Evolutionary conservation across 2,797 vertebrate species (phyloP), one percentile per base, ranked within the genome.

Genomic region (Falco cherrug): DNA sequence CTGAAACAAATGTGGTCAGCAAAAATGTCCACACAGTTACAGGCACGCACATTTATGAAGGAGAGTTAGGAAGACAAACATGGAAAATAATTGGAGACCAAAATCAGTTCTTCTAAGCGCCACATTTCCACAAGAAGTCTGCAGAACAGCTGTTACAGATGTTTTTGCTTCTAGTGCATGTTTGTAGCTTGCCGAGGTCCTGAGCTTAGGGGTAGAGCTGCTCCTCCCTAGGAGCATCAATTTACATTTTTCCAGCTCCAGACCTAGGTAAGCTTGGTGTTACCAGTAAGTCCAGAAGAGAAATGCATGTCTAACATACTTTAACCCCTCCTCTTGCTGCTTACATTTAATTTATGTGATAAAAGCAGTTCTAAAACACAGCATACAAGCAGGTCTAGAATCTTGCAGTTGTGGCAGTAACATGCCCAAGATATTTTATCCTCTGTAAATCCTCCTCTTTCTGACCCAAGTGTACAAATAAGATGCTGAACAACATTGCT

Each of bases 381-480:
- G 43, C 18, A 2, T 4, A 4, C 16, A 1, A 17, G 3, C 33
- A 8, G 22, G 2, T 10, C 57, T 41, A 13, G 35, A 11, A 4
- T 11, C 9, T n/a, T 12, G 65, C 35, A 18, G 8, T 10, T 9
- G 43, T 16, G 54, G 14, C 56, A 41, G 14, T 35, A 24, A 33
- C 6, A 5, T 1, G 3, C 13, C 54, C 1, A 14, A 70, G 65
- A 10, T 71, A 43, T 86, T 95, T 93, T 41, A 37, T 53, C 74
- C 71, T 70, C 74, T 29, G 8, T 39, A 67, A 95, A 87, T 85
- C 74, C 69, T 87, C 68, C 71, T 93, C 68, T 67, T 45, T 86
- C 89, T 95, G 96, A 89, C 76, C 95, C 84, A 26, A 21, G 73
- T 19, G 13, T 84, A 82, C 73, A 60, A 87, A 70, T 76, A 68